phyloP scores from a whole-genome alignment of 2,888 invertebrate genomes.

The Drosophila fulvimacula region DNA sequence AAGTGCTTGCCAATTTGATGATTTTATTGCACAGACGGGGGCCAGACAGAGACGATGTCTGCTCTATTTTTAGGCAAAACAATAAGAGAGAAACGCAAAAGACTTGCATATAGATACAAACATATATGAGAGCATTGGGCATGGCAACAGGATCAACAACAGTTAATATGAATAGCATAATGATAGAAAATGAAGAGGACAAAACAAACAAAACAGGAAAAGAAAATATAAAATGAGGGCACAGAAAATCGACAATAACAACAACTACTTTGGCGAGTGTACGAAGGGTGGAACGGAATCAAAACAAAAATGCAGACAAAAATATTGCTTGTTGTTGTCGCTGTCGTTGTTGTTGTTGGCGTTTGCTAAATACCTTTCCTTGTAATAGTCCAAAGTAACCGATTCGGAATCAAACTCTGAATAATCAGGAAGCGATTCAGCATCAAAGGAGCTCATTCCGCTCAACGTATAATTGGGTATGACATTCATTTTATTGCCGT shows the following conservation, averaged over 20 bases:
- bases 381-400: conserved; percentile 85
- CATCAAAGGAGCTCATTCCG: conserved; percentile 86
- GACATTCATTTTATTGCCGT: conserved; percentile 66
- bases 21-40: conserved; percentile 38
- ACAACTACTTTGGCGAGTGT: conserved; percentile 36
- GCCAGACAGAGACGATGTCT: conserved; percentile 41
- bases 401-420: conserved; percentile 86
- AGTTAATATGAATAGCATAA: conserved; percentile 41
- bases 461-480: conserved; percentile 83
- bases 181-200: conserved; percentile 26
- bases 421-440: conserved; percentile 86
- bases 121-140: conserved; percentile 44
- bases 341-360: conserved; percentile 13
- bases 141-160: conserved; percentile 75
- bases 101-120: conserved; percentile 33
- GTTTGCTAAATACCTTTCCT: conserved; percentile 84
- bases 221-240: conserved; percentile 58
- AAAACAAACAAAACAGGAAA: conserved; percentile 41
- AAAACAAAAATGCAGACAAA: conserved; percentile 70
- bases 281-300: conserved; percentile 55
- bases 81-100: conserved; percentile 34
- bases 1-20: conserved; percentile 30
- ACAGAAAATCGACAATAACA: conserved; percentile 55
- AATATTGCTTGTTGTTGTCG: conserved; percentile 23
- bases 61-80: conserved; percentile 52